Conservation (phyloP, 2,888 invertebrate species). For the Mylabris sibirica region DNA sequence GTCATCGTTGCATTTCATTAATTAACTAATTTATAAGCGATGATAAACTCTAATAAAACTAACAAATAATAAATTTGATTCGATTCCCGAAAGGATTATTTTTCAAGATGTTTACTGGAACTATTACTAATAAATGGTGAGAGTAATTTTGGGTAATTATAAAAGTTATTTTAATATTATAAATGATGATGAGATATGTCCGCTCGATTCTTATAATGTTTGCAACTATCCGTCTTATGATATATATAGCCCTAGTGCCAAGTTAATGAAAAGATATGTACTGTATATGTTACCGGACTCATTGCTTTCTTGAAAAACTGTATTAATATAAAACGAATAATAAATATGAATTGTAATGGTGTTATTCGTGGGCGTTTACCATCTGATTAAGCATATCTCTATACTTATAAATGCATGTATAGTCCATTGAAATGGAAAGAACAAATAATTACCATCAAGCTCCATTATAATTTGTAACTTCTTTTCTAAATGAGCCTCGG, state of each 20-base stretch:
- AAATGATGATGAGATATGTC: conserved; percentile 19
- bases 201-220: conserved; percentile 48
- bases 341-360: conserved; percentile 51
- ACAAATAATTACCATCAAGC: conserved; percentile 56
- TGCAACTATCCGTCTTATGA: conserved; percentile 55
- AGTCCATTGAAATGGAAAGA: conserved; percentile 7
- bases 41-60: not conserved
- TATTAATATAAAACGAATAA: conserved; percentile 55
- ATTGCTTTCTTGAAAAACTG: conserved; percentile 51
- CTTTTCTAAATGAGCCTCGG: conserved; percentile 51
- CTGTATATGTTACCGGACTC: conserved; percentile 55
- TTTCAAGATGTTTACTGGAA: not conserved
- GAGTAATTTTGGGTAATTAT: no score
- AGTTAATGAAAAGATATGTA: conserved; percentile 61
- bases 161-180: no score
- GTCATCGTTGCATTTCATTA: not conserved
- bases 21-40: not conserved
- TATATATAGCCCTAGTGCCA: conserved; percentile 56
- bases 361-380: conserved; percentile 57
- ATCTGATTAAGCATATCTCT: conserved; percentile 55
- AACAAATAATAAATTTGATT: no score
- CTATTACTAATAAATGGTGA: no score
- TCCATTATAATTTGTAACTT: conserved; percentile 57
- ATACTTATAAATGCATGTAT: conserved; percentile 25
- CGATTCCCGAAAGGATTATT: no score